These are phyloP conservation scores for Serilophus lunatus DNA, from an alignment of 2,113 vertebrate genomes.

Conservation along the genomic window DNA sequence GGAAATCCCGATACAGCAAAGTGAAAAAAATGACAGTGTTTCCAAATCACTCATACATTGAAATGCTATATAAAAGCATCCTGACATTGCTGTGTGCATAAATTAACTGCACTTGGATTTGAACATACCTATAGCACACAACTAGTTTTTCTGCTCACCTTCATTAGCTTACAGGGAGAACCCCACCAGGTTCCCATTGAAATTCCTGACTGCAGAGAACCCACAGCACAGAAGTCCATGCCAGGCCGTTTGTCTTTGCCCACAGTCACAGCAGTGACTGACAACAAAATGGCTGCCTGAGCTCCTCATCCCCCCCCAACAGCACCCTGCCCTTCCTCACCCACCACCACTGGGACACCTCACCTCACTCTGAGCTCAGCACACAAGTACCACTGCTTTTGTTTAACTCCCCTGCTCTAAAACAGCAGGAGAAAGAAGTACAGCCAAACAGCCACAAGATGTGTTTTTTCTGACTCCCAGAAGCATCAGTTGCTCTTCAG, in stretches of 20 bases:
- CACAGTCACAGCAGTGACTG: background rate
- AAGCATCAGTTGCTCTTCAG: background rate
- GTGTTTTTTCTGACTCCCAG: background rate
- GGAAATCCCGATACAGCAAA: background rate
- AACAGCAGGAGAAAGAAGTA: background rate
- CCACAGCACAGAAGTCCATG: background rate
- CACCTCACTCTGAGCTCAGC: background rate
- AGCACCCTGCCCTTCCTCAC: too few species aligned
- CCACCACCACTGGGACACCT: background rate
- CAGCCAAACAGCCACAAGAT: background rate
- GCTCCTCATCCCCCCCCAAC: background rate
- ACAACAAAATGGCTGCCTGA: constrained; percentile 54
- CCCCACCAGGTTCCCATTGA: background rate
- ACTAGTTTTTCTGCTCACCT: background rate
- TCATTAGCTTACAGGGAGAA: background rate
- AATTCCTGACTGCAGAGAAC: background rate
- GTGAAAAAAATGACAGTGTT: background rate
- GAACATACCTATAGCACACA: background rate
- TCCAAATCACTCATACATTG: background rate
- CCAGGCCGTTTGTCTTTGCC: background rate
- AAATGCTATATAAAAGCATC: background rate
- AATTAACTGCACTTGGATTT: background rate
- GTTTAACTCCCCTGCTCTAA: background rate
- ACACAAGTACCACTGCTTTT: background rate
- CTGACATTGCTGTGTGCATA: background rate